phyloP scores from a whole-genome alignment of 2,797 vertebrate species.

The Galago senegalensis region DNA sequence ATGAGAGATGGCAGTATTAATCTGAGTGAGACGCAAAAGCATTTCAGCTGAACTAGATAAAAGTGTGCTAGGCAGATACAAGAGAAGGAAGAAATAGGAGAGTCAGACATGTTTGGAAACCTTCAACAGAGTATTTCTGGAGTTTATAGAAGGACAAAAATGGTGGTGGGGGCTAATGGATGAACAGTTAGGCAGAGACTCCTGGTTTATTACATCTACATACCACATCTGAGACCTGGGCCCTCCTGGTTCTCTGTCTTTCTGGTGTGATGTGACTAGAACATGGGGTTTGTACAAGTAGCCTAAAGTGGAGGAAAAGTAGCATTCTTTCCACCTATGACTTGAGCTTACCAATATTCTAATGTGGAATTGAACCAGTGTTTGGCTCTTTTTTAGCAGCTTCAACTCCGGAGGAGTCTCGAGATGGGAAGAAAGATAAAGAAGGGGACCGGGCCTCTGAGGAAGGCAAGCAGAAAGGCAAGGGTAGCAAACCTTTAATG shows the following conservation, averaged over 20 bases:
- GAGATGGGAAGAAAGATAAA: conserved; percentile 97
- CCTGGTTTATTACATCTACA: background rate
- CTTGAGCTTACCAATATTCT: conserved; percentile 52
- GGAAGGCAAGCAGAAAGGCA: conserved; percentile 94
- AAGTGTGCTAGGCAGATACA: background rate
- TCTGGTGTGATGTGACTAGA: background rate
- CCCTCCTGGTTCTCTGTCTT: conserved; percentile 31
- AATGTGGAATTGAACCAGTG: conserved; percentile 21
- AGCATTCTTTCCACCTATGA: background rate
- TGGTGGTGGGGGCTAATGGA: background rate
- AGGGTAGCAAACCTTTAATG: conserved; percentile 97
- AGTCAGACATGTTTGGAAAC: background rate
- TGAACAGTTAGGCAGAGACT: background rate
- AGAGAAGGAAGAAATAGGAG: background rate
- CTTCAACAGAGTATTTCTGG: conserved; percentile 24
- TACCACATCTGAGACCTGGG: background rate
- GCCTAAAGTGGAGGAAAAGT: background rate
- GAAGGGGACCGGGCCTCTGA: conserved; percentile 94
- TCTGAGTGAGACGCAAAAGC: background rate
- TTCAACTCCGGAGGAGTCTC: conserved; percentile 95
- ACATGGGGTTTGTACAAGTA: conserved; percentile 12
- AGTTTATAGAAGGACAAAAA: background rate
- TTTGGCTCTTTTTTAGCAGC: conserved; percentile 86
- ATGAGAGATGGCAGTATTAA: background rate
- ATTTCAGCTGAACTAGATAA: conserved; percentile 50